phyloP scores from a whole-genome alignment of 2,888 invertebrate species.

The Xylota segnis region DNA sequence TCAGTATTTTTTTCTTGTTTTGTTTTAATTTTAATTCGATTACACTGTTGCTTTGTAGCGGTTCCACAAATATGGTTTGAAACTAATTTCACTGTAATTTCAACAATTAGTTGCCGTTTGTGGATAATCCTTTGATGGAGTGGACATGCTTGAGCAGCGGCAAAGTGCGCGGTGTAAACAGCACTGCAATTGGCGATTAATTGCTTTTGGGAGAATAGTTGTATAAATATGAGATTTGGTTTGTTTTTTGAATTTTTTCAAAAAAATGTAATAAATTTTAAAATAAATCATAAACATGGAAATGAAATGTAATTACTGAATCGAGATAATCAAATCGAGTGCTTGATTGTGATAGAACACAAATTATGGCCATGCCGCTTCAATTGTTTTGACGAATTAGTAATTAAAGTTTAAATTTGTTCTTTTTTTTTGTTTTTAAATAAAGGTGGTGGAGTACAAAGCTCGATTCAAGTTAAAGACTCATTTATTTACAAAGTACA shows the following conservation, averaged over 20 bases:
- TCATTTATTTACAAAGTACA: too few species aligned
- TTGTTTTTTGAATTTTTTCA: background rate
- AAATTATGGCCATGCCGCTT: too few species aligned
- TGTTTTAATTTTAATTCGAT: constrained; percentile 52
- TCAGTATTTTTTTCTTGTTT: constrained; percentile 25
- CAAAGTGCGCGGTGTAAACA: constrained; percentile 20
- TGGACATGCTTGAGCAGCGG: constrained; percentile 23
- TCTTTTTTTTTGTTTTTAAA: too few species aligned
- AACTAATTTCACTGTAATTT: constrained; percentile 75
- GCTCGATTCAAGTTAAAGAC: too few species aligned
- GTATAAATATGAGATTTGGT: background rate
- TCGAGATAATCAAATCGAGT: constrained; percentile 31
- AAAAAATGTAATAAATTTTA: constrained; percentile 8
- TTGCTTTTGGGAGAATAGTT: constrained; percentile 5
- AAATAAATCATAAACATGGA: constrained; percentile 30
- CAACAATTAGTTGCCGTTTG: constrained; percentile 67
- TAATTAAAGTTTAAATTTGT: too few species aligned
- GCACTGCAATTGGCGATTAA: constrained; percentile 47
- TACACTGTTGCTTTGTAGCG: constrained; percentile 70
- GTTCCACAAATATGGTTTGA: constrained; percentile 56
- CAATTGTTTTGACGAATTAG: too few species aligned
- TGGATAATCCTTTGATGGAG: constrained; percentile 73
- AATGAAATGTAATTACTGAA: constrained; percentile 32
- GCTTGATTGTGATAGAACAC: constrained; percentile 6
- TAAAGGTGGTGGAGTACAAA: too few species aligned